Percentiles rank a stretch among this genome's conserved stretches.
These are phyloP conservation scores for Limnodromus scolopaceus DNA, from an alignment of 2,797 vertebrate genomes.

Conservation along the genomic window DNA sequence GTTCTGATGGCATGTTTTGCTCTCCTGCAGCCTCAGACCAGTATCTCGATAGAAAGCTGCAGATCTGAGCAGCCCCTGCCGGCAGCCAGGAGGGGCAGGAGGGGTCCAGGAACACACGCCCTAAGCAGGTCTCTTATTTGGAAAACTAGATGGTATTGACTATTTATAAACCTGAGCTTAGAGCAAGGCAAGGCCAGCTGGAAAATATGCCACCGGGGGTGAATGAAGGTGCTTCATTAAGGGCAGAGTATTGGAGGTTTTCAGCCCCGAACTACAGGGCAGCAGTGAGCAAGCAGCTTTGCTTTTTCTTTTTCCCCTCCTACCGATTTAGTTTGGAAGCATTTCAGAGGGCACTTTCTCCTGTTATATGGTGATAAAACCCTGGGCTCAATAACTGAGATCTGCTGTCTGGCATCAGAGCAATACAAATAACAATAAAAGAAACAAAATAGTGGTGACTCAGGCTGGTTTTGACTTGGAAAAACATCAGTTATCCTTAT, in stretches of 20 bases:
- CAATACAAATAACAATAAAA: conserved; percentile 56
- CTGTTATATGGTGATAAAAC: conserved; percentile 31
- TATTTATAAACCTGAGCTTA: conserved; percentile 5
- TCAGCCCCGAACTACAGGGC: not conserved
- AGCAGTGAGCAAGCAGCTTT: not conserved
- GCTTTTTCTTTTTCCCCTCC: not conserved
- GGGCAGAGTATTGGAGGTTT: not conserved
- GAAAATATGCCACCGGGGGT: not conserved
- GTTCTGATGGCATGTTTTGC: not conserved
- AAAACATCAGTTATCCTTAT: conserved; percentile 32
- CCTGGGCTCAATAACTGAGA: not conserved
- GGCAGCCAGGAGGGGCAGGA: fast-evolving
- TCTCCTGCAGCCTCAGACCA: not conserved
- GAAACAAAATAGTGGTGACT: conserved; percentile 43
- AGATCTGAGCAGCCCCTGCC: not conserved
- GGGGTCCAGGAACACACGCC: fast-evolving
- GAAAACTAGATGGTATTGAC: not conserved
- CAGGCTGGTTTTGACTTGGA: conserved; percentile 38
- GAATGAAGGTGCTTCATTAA: not conserved
- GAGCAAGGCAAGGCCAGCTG: conserved; percentile 1
- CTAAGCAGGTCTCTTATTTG: not conserved
- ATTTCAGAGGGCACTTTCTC: conserved; percentile 25
- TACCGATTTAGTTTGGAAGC: not conserved
- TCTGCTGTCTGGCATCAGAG: conserved; percentile 44
- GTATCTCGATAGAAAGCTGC: not conserved